A percentile compares a stretch with the other conserved stretches of the same genome.
Evolutionary conservation across 92 coral and sea anemone genomes (phyloP).

Genomic region (Porites evermanni): DNA sequence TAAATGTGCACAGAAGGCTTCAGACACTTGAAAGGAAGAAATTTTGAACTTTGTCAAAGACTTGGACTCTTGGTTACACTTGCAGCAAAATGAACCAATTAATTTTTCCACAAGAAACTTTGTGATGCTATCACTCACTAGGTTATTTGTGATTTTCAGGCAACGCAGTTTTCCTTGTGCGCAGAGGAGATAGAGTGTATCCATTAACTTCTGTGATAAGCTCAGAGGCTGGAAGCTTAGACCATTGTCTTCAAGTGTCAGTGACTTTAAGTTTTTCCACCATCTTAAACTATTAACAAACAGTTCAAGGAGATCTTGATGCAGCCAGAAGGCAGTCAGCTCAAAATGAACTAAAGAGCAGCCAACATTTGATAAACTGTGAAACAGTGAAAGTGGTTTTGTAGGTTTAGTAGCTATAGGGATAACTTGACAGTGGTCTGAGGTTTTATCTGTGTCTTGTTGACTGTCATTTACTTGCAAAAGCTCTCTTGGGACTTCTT

Average conservation of each 20-base stretch:
- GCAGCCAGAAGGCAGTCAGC: conserved; percentile 16
- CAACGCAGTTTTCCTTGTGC: conserved; percentile 2
- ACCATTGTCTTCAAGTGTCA: conserved; percentile 23
- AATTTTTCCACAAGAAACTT: conserved; percentile 15
- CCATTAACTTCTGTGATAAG: neutral
- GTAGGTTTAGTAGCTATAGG: neutral
- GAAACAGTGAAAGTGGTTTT: neutral
- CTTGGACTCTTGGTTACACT: neutral
- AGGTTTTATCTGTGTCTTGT: neutral
- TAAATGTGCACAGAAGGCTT: neutral
- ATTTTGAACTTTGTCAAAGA: conserved; percentile 23
- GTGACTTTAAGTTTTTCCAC: conserved; percentile 20
- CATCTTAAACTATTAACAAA: neutral
- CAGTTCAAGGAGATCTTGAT: neutral
- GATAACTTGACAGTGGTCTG: neutral
- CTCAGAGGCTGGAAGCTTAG: conserved; percentile 1
- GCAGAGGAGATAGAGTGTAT: conserved; percentile 23
- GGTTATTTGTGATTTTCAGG: conserved; percentile 14
- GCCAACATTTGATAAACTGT: neutral
- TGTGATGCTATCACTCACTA: neutral
- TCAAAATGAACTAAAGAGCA: conserved; percentile 38
- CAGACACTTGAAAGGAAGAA: conserved; percentile 23
- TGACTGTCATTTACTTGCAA: neutral
- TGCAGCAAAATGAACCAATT: neutral
- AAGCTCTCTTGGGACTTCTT: neutral